Evolutionary conservation across 1,140 invertebrate species (phyloP).

Genomic region (Trachymyrmex cornetzi): DNA sequence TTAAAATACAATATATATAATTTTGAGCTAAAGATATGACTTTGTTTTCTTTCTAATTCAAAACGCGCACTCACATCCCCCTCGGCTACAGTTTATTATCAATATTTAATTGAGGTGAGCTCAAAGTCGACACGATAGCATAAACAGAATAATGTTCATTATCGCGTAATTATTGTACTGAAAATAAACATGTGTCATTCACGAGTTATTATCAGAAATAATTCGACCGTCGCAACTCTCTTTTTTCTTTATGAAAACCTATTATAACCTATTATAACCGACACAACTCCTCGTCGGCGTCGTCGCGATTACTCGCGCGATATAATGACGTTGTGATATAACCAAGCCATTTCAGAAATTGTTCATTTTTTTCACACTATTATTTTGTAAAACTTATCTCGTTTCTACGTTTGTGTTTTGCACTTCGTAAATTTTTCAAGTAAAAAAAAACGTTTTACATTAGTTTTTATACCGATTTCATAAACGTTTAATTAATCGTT

Average conservation of each 20-base stretch:
- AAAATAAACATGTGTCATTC: slow-evolving; percentile 4
- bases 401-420: not conserved
- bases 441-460: too few relatives aligned
- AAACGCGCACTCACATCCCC: not conserved
- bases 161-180: slow-evolving; percentile 41
- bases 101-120: not conserved
- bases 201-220: slow-evolving; percentile 26
- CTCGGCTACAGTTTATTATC: not conserved
- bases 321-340: not conserved
- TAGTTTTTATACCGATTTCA: too few relatives aligned
- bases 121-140: slow-evolving; percentile 4
- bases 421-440: not conserved
- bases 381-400: slow-evolving; percentile 20
- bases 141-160: not conserved
- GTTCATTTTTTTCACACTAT: not conserved
- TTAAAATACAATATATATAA: too few relatives aligned
- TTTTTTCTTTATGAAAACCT: not conserved
- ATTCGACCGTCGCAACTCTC: not conserved
- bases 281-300: not conserved
- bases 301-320: slow-evolving; percentile 6
- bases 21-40: too few relatives aligned
- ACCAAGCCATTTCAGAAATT: not conserved
- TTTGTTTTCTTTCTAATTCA: too few relatives aligned
- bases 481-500: too few relatives aligned
- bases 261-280: slow-evolving; percentile 1